Conservation (phyloP, 2,888 invertebrate species). For the Adelognathus sp. region DNA sequence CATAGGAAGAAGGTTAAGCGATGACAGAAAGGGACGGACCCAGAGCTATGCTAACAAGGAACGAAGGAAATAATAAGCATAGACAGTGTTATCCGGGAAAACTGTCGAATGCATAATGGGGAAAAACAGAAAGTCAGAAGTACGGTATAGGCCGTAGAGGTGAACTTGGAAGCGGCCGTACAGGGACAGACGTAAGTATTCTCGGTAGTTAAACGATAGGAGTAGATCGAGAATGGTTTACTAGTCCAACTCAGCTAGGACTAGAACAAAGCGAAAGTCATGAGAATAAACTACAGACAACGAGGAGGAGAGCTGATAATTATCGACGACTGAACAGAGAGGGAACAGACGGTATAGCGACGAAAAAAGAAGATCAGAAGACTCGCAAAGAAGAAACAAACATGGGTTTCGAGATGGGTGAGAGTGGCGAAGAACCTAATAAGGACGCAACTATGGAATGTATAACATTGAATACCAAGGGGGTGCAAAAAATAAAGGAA, state of each 20-base stretch:
- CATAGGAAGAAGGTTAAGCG: no score
- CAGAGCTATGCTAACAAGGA: no score
- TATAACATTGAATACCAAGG: slow-evolving; percentile 3
- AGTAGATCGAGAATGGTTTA: neutral
- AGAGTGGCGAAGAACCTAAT: neutral
- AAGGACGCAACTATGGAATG: neutral
- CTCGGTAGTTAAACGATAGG: neutral
- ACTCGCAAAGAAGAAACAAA: neutral
- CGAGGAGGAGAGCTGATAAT: neutral
- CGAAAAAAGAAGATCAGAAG: neutral
- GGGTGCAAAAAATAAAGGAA: neutral
- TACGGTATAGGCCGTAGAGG: neutral
- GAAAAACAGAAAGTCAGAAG: neutral
- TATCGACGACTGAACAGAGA: neutral
- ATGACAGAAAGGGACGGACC: no score
- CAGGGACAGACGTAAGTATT: neutral
- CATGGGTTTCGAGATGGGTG: slow-evolving; percentile 10
- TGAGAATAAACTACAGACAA: neutral
- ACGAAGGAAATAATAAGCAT: no score
- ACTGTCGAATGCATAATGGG: neutral
- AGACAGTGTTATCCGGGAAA: neutral
- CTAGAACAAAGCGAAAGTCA: neutral
- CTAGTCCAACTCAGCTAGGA: neutral
- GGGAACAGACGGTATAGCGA: neutral
- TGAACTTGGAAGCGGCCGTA: neutral